Base-by-base conservation (phyloP, 2,797 vertebrate species). In the Sciurus vulgaris region DNA sequence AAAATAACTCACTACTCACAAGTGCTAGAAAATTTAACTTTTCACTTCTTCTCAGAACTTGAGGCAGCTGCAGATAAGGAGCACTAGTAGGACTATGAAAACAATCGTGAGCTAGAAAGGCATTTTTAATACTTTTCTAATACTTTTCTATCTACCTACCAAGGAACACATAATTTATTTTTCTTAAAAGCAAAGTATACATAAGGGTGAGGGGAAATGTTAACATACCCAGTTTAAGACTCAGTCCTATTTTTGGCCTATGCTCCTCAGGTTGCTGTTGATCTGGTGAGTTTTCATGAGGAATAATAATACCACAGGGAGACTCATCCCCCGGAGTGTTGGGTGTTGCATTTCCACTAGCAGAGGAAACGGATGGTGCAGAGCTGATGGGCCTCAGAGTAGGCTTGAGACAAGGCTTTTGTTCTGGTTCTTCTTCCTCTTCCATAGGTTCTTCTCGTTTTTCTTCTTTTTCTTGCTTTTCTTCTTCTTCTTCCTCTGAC, bases 231-330 rank as follows among this genome's bases (percentile, higher is more conserved):
- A 99, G 91, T 98, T 99, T 99, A 98, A 99, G 99, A 97, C 99
- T 99, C 76, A 99, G 99, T 97, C 99, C 99, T 96, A 99, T 99
- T 99, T 99, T 99, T 38, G 99, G 99, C 89, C 99, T 98, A 98
- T 99, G 98, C 51, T 99, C 99, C 86, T 99, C 99, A 4, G 99
- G 99, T 0, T 99, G 99, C 79, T 99, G 99, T 22, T 99, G 99
- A 86, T 99, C 99, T 13, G 99, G 99, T 0, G 99, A 99, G 98
- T 99, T 99, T 98, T 99, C 99, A 10, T 99, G 99, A 82, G 99
- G 99, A 97, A 99, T 99, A 98, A 99, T 99, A 98, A 99, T 99
- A 94, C 99, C 99, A 91, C 99, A 99, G 5, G 99, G 99, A 59
- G 99, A 99, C 96, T 99, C 99, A 38, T 99, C 99, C 63, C 99